A percentile compares a stretch with the other conserved stretches of the same genome.
Conservation (phyloP, 1,140 invertebrate species). For the Ceratosolen fusciceps region DNA sequence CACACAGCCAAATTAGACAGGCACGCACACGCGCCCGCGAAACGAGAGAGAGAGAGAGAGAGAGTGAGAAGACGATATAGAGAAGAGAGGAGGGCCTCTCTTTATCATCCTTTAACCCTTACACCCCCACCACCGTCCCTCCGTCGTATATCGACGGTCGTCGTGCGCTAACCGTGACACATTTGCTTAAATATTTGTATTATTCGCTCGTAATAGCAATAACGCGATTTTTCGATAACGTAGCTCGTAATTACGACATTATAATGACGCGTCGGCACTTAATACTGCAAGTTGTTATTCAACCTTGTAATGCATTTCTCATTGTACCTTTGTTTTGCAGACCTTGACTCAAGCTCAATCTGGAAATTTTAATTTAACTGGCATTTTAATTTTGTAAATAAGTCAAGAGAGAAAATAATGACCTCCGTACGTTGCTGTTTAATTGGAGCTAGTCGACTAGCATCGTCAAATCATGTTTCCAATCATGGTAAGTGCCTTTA, state of each 20-base stretch:
- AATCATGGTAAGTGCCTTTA: conserved; percentile 62
- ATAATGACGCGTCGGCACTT: conserved; percentile 25
- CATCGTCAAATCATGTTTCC: conserved; percentile 64
- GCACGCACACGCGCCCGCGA: too few relatives aligned
- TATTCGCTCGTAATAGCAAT: neutral
- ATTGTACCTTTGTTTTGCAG: conserved; percentile 43
- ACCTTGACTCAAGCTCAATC: conserved; percentile 40
- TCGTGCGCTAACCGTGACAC: too few relatives aligned
- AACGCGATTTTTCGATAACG: conserved; percentile 20
- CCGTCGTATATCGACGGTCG: too few relatives aligned
- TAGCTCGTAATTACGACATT: conserved; percentile 38
- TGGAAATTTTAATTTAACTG: conserved; percentile 50
- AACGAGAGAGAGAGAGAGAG: too few relatives aligned
- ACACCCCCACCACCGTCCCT: too few relatives aligned
- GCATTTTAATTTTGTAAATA: conserved; percentile 44
- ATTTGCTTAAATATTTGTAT: conserved; percentile 15
- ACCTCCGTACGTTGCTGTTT: conserved; percentile 69
- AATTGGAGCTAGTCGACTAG: conserved; percentile 65
- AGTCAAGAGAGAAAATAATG: too few relatives aligned
- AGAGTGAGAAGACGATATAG: too few relatives aligned
- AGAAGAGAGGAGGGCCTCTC: too few relatives aligned
- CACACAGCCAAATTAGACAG: too few relatives aligned
- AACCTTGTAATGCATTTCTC: conserved; percentile 53
- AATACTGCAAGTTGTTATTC: conserved; percentile 45
- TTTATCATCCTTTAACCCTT: neutral